Evolutionary conservation across 1,140 invertebrate species (phyloP).

Genomic region (Eumaeus atala): DNA sequence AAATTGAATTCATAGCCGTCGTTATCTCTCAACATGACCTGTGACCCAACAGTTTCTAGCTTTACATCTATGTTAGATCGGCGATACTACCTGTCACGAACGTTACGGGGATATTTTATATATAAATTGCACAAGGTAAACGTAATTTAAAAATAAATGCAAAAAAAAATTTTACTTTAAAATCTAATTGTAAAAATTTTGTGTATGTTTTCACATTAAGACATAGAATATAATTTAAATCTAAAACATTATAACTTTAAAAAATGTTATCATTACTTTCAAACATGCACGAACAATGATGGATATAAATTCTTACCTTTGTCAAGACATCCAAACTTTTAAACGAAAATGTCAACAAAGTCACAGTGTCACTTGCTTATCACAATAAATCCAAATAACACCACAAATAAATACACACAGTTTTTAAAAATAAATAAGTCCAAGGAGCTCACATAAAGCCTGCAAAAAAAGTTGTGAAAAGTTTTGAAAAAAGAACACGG

Average conservation of each 20-base stretch:
- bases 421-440: constrained; percentile 35
- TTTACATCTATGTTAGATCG: constrained; percentile 12
- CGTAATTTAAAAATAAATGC: neutral
- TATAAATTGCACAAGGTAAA: neutral
- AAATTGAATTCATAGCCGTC: constrained; percentile 3
- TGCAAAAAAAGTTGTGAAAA: constrained; percentile 3
- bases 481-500: constrained; percentile 32
- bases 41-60: constrained; percentile 22
- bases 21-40: constrained; percentile 21
- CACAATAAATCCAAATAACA: constrained; percentile 51
- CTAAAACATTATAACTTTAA: no score
- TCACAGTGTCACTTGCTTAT: constrained; percentile 32
- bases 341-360: constrained; percentile 27
- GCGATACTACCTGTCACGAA: neutral
- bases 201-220: no score
- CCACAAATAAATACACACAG: constrained; percentile 46
- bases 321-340: constrained; percentile 61
- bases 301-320: constrained; percentile 45
- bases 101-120: neutral
- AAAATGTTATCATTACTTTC: no score
- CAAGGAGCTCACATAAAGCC: constrained; percentile 28
- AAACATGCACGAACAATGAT: no score
- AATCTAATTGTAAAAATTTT: no score
- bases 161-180: neutral
- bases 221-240: no score